Evolutionary conservation across 37 sponge, comb jelly and placozoan species (phyloP).

Genomic region (Ianthella basta): DNA sequence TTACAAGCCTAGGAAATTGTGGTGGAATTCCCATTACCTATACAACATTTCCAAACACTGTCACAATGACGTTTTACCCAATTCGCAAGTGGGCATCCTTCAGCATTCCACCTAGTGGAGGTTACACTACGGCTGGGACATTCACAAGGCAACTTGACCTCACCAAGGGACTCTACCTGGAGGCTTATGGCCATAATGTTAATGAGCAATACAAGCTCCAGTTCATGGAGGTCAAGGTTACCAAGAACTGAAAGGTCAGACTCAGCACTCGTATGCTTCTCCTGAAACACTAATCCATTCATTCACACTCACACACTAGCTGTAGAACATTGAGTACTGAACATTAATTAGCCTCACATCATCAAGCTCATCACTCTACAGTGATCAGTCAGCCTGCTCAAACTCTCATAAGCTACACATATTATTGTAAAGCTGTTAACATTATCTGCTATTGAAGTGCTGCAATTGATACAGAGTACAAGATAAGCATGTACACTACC

Average conservation of each 20-base stretch:
- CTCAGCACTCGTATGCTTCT: too few relatives aligned
- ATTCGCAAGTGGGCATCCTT: slow-evolving; percentile 7
- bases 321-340: too few relatives aligned
- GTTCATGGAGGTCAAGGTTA: slow-evolving; percentile 23
- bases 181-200: not conserved
- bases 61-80: not conserved
- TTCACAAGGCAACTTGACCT: slow-evolving; percentile 12
- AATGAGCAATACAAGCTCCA: not conserved
- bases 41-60: not conserved
- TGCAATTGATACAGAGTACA: too few relatives aligned
- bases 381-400: too few relatives aligned
- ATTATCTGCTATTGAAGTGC: too few relatives aligned
- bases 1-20: not conserved
- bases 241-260: not conserved
- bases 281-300: too few relatives aligned
- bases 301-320: too few relatives aligned
- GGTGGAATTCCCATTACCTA: slow-evolving; percentile 14
- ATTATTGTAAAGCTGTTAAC: too few relatives aligned
- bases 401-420: too few relatives aligned
- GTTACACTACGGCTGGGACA: slow-evolving; percentile 3
- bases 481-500: too few relatives aligned
- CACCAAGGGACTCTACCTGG: slow-evolving; percentile 23
- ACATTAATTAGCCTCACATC: too few relatives aligned
- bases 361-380: too few relatives aligned
- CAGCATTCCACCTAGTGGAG: slow-evolving; percentile 2